Evolutionary conservation across 92 coral and sea anemone genomes (phyloP).

Genomic region (Epizoanthus ramosus): DNA sequence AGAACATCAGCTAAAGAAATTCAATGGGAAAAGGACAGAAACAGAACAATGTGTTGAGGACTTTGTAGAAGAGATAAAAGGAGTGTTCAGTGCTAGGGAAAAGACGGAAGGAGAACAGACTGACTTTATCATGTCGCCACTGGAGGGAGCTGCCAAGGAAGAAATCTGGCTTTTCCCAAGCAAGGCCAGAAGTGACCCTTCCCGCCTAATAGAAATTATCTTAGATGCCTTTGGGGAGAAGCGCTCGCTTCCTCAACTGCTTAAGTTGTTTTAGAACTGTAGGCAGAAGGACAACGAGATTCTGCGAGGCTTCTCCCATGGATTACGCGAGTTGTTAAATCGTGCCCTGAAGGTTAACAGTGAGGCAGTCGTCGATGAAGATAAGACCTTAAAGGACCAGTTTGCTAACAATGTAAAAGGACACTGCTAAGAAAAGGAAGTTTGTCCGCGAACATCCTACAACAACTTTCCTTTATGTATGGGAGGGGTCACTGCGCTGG

Average conservation of each 20-base stretch:
- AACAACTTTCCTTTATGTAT: conserved; percentile 29
- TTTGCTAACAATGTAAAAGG: conserved; percentile 45
- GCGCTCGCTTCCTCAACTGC: conserved; percentile 44
- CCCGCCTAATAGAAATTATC: conserved; percentile 11
- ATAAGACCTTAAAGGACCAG: conserved; percentile 46
- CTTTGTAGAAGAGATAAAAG: neutral
- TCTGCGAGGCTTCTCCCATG: conserved; percentile 48
- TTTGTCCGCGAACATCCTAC: conserved; percentile 22
- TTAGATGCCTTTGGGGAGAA: conserved; percentile 38
- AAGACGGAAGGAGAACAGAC: conserved; percentile 9
- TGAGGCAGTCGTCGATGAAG: conserved; percentile 44
- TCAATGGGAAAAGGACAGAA: conserved; percentile 19
- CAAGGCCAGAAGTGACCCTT: conserved; percentile 5
- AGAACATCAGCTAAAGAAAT: conserved; percentile 17
- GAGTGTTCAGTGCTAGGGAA: conserved; percentile 6
- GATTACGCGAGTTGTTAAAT: conserved; percentile 43
- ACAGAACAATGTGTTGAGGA: conserved; percentile 30
- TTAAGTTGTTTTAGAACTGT: conserved; percentile 48
- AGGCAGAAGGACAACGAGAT: conserved; percentile 45
- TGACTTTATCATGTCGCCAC: conserved; percentile 33
- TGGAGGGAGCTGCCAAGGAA: conserved; percentile 34
- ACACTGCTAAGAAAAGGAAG: conserved; percentile 28
- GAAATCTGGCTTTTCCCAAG: conserved; percentile 14
- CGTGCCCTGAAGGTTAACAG: conserved; percentile 44
- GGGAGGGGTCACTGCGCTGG: conserved; percentile 44